Percentiles rank a stretch among this genome's conserved stretches.
Conservation (phyloP, 23 tunicate genomes). For the Styela plicata region DNA sequence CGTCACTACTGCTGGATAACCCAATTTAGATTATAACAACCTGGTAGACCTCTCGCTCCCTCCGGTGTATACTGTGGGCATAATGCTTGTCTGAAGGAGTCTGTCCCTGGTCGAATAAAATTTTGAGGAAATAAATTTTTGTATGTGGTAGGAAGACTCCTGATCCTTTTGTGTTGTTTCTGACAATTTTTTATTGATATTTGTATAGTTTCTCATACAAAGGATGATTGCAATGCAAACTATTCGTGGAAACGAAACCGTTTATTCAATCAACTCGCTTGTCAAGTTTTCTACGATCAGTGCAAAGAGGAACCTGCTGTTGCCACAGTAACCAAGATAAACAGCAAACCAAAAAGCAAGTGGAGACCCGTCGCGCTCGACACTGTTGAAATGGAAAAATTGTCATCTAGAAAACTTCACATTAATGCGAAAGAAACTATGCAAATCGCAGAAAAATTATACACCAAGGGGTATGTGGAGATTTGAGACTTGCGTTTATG, state of each 20-base stretch:
- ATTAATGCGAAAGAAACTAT: slow-evolving; percentile 89
- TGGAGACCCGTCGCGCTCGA: slow-evolving; percentile 95
- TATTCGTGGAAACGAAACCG: slow-evolving; percentile 78
- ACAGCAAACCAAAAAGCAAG: slow-evolving; percentile 65
- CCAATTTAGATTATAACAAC: too few species aligned
- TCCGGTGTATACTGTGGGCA: too few species aligned
- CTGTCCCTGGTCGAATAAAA: too few species aligned
- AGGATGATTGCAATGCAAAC: slow-evolving; percentile 35
- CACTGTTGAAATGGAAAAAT: slow-evolving; percentile 90
- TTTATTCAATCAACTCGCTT: slow-evolving; percentile 69
- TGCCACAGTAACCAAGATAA: slow-evolving; percentile 68
- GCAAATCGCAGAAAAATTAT: slow-evolving; percentile 93
- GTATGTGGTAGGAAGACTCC: too few species aligned
- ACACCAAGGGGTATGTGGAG: slow-evolving; percentile 85
- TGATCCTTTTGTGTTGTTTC: too few species aligned
- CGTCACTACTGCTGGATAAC: too few species aligned
- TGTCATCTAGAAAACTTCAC: slow-evolving; percentile 60
- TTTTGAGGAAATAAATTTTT: too few species aligned
- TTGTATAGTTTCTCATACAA: slow-evolving; percentile 13
- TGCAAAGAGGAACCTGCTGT: slow-evolving; percentile 68
- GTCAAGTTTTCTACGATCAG: slow-evolving; percentile 48
- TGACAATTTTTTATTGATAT: not conserved
- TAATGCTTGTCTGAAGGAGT: too few species aligned
- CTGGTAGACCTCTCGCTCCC: too few species aligned
- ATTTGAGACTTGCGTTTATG: too few species aligned